Evolutionary conservation across 2,888 invertebrate genomes (phyloP).

Genomic region (Athetis lepigone): DNA sequence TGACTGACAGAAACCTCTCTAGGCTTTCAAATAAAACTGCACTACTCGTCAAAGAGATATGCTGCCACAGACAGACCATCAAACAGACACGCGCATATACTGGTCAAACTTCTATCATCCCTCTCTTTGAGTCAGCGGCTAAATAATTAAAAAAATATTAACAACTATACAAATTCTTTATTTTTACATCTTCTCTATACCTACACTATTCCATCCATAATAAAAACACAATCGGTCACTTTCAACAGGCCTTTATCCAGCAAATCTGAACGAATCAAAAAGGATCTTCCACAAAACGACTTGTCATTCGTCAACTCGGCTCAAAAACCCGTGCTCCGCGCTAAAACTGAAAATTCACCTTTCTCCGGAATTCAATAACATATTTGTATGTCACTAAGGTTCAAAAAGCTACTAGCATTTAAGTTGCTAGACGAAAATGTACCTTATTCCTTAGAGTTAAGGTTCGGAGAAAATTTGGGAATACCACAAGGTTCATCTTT

Average conservation of each 20-base stretch:
- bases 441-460: not conserved
- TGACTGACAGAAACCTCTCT: too few species aligned
- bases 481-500: slow-evolving; percentile 12
- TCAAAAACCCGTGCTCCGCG: slow-evolving; percentile 11
- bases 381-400: slow-evolving; percentile 22
- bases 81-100: too few species aligned
- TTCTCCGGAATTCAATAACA: slow-evolving; percentile 46
- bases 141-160: too few species aligned
- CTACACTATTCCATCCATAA: not conserved
- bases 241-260: slow-evolving; percentile 18
- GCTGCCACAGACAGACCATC: too few species aligned
- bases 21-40: too few species aligned
- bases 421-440: not conserved
- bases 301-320: slow-evolving; percentile 27
- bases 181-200: too few species aligned
- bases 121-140: too few species aligned
- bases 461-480: not conserved
- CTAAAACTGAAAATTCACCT: slow-evolving; percentile 41
- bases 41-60: too few species aligned
- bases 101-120: too few species aligned
- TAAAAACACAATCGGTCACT: slow-evolving; percentile 4
- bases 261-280: slow-evolving; percentile 46
- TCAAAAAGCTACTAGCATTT: slow-evolving; percentile 14
- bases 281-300: slow-evolving; percentile 9
- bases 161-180: too few species aligned